phyloP scores from a whole-genome alignment of 2,113 vertebrate species.

The Acrocephalus kingi region DNA sequence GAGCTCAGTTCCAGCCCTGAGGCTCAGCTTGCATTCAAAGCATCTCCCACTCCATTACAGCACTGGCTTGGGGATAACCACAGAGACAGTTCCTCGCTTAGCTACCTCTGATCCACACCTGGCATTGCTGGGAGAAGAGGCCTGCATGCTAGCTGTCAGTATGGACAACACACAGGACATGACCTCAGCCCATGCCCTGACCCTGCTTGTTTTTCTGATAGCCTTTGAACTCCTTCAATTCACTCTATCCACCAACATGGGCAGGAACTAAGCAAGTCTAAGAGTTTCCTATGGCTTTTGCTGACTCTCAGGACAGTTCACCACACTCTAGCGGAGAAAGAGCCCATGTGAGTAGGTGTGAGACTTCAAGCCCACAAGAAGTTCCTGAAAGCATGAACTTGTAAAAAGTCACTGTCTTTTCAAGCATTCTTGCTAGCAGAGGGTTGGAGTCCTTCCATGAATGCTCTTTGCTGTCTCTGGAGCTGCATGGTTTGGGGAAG shows the following conservation, averaged over 20 bases:
- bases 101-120: neutral
- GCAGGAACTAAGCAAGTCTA: neutral
- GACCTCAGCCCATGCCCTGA: neutral
- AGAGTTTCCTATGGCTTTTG: neutral
- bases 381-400: neutral
- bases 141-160: neutral
- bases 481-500: neutral
- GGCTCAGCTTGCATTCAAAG: neutral
- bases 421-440: neutral
- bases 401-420: neutral
- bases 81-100: fast-evolving
- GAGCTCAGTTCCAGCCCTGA: neutral
- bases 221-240: neutral
- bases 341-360: neutral
- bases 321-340: neutral
- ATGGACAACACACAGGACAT: neutral
- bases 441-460: neutral
- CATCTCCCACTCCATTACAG: neutral
- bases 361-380: neutral
- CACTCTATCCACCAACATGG: neutral
- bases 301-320: neutral
- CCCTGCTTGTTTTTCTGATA: neutral
- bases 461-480: neutral
- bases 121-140: neutral
- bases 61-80: neutral